Evolutionary conservation across 2,888 invertebrate genomes (phyloP), one percentile per base, ranked within the genome.

Genomic region (Drosophila multiciliata): DNA sequence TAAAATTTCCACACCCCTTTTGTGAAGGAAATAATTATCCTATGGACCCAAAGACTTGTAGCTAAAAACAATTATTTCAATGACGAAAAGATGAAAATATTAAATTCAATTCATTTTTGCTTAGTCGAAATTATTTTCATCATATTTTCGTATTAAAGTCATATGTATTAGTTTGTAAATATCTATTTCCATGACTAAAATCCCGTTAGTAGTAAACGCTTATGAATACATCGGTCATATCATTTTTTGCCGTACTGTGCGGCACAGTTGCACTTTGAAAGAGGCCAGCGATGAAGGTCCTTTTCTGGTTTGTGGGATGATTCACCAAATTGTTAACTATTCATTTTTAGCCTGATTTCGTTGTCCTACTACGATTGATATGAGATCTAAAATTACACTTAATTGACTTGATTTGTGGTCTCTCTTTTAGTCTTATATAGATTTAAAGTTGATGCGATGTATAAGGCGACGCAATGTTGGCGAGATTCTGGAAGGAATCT

Each of bases 151-250:
- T 5, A n/a, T n/a, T n/a, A n/a, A 40, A n/a, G 1, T 1, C 0
- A 29, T 5, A 2, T 42, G 11, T 42, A 2, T 20, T 20, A 20
- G 6, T 32, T 33, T 4, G 45, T 57, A 60, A 17, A 54, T 5
- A 0, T 49, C 45, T 55, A 84, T 20, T 11, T 45, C 0, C 0
- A 8, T 8, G 15, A 80, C 61, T 2, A 66, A 81, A 81, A 0
- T 40, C 3, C 0, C 48, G 15, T 38, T 76, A 76, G 54, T 33
- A 55, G 6, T 55, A 67, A 1, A 66, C 54, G 50, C 48, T 74
- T 58, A 76, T 78, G n/a, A 29, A 83, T 11, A 83, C 8, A 7
- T 83, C 75, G 8, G 82, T 84, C 23, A 58, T 66, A 1, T 54
- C 1, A 0, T 23, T 23, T 23, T 12, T 73, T 66, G 12, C 75